A percentile compares a stretch with the other conserved stretches of the same genome.
Evolutionary conservation across 2,888 invertebrate genomes (phyloP).

Genomic region (Sarcophaga subvicina): DNA sequence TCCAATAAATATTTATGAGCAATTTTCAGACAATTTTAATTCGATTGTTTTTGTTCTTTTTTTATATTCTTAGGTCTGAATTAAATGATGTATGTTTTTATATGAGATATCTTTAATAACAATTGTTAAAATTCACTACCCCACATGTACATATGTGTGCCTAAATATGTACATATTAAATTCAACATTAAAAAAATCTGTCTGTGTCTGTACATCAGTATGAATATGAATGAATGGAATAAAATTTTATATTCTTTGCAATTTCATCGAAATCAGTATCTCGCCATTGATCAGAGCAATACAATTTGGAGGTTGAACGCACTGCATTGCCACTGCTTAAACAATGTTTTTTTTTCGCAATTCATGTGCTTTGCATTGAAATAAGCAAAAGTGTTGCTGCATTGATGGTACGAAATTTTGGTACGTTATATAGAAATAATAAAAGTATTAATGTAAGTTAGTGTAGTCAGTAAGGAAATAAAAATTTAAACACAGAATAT

Average conservation of each 20-base stretch:
- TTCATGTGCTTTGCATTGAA: background rate
- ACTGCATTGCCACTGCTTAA: constrained; percentile 19
- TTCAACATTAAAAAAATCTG: constrained; percentile 1
- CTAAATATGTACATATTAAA: background rate
- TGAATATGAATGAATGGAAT: background rate
- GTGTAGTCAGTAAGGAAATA: no score
- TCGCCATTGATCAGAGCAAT: constrained; percentile 13
- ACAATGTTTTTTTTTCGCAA: background rate
- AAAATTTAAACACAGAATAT: no score
- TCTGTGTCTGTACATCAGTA: background rate
- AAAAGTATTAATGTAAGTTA: no score
- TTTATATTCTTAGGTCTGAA: background rate
- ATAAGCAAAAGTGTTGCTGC: no score
- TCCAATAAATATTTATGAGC: constrained; percentile 62
- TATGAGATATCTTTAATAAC: background rate
- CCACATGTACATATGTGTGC: no score
- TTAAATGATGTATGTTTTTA: constrained; percentile 9
- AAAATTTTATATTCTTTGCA: constrained; percentile 3
- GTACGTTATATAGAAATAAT: no score
- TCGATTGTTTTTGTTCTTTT: background rate
- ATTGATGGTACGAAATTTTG: no score
- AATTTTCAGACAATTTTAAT: constrained; percentile 28
- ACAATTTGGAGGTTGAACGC: constrained; percentile 49
- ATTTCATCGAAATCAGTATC: constrained; percentile 8
- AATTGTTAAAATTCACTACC: constrained; percentile 10